phyloP scores from a whole-genome alignment of 1,140 invertebrate genomes.

The Heliothis subflexa region DNA sequence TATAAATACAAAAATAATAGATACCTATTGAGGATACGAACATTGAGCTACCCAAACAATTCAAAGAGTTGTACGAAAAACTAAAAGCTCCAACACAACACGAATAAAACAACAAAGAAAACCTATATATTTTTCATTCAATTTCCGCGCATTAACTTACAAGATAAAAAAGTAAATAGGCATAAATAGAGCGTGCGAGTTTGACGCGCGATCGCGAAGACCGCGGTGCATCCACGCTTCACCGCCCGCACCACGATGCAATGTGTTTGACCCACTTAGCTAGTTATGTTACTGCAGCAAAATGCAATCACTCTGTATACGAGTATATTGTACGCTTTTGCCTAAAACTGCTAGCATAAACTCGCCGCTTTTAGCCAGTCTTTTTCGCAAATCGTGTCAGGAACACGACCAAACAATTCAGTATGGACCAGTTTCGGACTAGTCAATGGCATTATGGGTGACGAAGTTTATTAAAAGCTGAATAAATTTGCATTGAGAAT shows the following conservation, averaged over 20 bases:
- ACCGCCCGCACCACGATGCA: slow-evolving; percentile 73
- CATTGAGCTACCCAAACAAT: too few relatives aligned
- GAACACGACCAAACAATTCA: slow-evolving; percentile 19
- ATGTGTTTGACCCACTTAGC: slow-evolving; percentile 76
- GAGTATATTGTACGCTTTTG: slow-evolving; percentile 21
- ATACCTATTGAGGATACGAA: too few relatives aligned
- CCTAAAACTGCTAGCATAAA: slow-evolving; percentile 31
- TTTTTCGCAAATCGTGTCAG: slow-evolving; percentile 16
- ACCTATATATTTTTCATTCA: slow-evolving; percentile 13
- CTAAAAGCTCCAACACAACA: not conserved
- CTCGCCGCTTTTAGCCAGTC: slow-evolving; percentile 4
- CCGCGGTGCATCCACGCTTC: slow-evolving; percentile 71
- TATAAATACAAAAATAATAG: too few relatives aligned
- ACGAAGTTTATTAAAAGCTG: not conserved
- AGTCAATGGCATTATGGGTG: slow-evolving; percentile 7
- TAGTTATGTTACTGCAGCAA: slow-evolving; percentile 64
- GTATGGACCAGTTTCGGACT: slow-evolving; percentile 15
- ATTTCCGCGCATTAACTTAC: slow-evolving; percentile 55
- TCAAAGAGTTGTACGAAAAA: not conserved
- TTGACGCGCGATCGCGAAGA: slow-evolving; percentile 72
- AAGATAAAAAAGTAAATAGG: slow-evolving; percentile 69
- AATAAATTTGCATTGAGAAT: slow-evolving; percentile 4
- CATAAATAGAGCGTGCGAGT: slow-evolving; percentile 80
- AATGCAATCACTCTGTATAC: slow-evolving; percentile 56
- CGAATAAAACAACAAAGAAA: slow-evolving; percentile 10